phyloP scores from a whole-genome alignment of 2,113 vertebrate species.

The Narcine bancroftii region DNA sequence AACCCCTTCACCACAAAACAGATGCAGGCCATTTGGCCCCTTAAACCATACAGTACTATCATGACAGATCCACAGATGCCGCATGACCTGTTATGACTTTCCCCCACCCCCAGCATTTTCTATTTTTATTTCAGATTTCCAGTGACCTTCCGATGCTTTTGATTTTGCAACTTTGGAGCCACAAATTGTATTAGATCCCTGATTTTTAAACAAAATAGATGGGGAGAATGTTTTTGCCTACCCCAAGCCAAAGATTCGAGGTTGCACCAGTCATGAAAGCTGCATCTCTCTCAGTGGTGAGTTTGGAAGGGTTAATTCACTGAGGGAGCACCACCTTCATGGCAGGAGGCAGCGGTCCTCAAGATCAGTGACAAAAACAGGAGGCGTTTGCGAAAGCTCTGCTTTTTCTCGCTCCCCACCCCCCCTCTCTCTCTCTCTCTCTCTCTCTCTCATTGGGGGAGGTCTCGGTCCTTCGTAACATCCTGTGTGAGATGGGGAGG shows the following conservation, averaged over 20 bases:
- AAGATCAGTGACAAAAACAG: not conserved
- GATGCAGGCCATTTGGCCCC: too few relatives aligned
- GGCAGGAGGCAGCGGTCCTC: not conserved
- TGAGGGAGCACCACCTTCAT: not conserved
- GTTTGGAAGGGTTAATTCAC: not conserved
- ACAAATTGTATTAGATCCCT: too few relatives aligned
- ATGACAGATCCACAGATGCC: too few relatives aligned
- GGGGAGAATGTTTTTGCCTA: not conserved
- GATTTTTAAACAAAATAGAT: not conserved
- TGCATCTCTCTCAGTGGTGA: too few relatives aligned
- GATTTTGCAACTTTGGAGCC: not conserved
- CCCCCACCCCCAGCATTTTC: too few relatives aligned
- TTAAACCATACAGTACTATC: too few relatives aligned
- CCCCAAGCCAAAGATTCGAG: not conserved
- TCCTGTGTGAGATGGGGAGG: not conserved
- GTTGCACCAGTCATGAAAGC: not conserved
- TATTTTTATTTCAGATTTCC: too few relatives aligned
- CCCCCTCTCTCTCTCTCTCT: too few relatives aligned
- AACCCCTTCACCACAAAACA: not conserved
- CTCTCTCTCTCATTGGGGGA: constrained; percentile 5
- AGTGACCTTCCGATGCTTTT: too few relatives aligned
- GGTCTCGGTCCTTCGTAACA: not conserved
- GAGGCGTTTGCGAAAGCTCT: not conserved
- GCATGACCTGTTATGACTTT: too few relatives aligned
- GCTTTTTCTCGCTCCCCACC: too few relatives aligned